A percentile compares a stretch with the other conserved stretches of the same genome.
phyloP scores from a whole-genome alignment of 92 coral and sea anemone species.

The Palythoa caribaeorum region DNA sequence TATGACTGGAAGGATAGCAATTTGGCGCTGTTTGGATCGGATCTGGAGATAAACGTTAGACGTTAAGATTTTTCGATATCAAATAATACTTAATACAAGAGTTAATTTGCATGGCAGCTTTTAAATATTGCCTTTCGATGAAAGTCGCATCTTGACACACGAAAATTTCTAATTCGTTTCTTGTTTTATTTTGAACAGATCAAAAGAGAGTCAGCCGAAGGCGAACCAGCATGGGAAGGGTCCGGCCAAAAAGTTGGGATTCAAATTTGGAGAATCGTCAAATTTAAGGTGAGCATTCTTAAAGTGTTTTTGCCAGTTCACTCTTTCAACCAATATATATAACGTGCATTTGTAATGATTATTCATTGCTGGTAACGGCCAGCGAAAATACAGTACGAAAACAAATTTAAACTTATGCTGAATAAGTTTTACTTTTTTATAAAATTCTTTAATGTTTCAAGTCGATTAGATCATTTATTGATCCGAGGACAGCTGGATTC shows the following conservation, averaged over 20 bases:
- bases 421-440: no score
- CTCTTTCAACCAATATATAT: no score
- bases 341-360: no score
- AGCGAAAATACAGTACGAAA: no score
- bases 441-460: no score
- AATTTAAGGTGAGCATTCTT: slow-evolving; percentile 66
- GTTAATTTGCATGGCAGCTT: background rate
- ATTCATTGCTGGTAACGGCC: no score
- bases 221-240: slow-evolving; percentile 81
- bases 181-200: slow-evolving; percentile 52
- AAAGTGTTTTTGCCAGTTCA: background rate
- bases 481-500: no score
- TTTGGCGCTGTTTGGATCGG: slow-evolving; percentile 66
- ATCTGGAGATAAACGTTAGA: slow-evolving; percentile 58
- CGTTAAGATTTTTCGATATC: background rate
- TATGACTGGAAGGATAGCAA: slow-evolving; percentile 71
- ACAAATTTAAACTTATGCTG: no score
- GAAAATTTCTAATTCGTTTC: background rate
- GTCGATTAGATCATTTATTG: no score
- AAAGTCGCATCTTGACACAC: slow-evolving; percentile 9
- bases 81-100: background rate
- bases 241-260: slow-evolving; percentile 77
- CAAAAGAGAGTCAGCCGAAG: slow-evolving; percentile 71
- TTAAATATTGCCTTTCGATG: background rate
- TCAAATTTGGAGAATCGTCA: slow-evolving; percentile 82